Evolutionary conservation across 1,140 invertebrate species (phyloP), one percentile per base, ranked within the genome.

Genomic region (Venustaconcha ellipsiformis): DNA sequence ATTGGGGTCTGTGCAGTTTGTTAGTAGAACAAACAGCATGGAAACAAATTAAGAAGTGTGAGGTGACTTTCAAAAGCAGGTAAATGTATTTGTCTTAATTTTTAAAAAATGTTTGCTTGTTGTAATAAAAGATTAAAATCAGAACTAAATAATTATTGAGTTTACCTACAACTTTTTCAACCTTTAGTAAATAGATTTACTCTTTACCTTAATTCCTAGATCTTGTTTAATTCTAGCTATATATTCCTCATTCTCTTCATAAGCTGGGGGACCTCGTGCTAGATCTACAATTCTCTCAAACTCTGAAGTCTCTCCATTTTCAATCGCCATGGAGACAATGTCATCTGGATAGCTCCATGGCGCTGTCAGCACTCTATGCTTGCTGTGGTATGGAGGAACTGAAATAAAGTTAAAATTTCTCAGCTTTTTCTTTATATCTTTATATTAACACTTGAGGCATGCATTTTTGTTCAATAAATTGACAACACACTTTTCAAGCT

Each of bases 371-470:
- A 97, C 95, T 64, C 93, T 93, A 87, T 97, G 95, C 82, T 94
- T 93, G 13, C 93, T 93, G 68, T 95, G 90, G 89, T 96, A 97
- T 14, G 94, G 92, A 18, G 95, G 95, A 57, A 95, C 95, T 94
- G 91, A 23, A 92, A 76, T 60, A 72, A 20, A 71, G 14, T n/a
- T 30, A 68, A 26, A 20, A 56, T 5, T 57, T 62, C 59, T 62
- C 18, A 48, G 26, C 11, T 48, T 48, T 48, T 1, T 48, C 11
- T 48, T 48, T 11, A 6, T 48, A 48, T 48, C 11, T 48, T 48
- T 11, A 6, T 48, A 48, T 48, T 8, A 48, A 48, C 8, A 62
- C 59, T 62, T 62, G 23, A 23, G 14, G 59, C 59, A n/a, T 62
- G 14, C 18, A 62, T n/a, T n/a, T 60, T 62, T 11, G 59, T 8